A percentile compares a stretch with the other conserved stretches of the same genome.
Evolutionary conservation across 2,113 vertebrate genomes (phyloP).

Genomic region (Dendropsophus ebraccatus): DNA sequence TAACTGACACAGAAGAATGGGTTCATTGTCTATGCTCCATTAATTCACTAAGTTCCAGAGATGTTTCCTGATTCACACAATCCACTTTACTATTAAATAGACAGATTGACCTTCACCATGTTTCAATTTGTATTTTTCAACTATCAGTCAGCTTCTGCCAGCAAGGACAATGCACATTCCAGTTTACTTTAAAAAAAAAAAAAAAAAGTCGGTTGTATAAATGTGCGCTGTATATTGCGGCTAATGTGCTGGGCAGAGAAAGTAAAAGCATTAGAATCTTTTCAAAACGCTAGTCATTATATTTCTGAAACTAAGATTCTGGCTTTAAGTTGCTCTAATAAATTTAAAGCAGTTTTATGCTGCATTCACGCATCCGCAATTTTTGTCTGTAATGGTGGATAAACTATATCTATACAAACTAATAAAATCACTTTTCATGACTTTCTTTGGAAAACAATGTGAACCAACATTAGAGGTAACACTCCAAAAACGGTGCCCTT

Average conservation of each 20-base stretch:
- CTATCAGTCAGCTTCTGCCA: conserved; percentile 36
- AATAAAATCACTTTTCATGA: neutral
- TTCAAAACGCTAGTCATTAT: neutral
- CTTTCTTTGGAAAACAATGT: neutral
- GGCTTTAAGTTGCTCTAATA: neutral
- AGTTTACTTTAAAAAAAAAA: neutral
- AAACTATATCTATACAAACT: too few relatives aligned
- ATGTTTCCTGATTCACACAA: conserved; percentile 50
- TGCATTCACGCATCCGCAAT: too few relatives aligned
- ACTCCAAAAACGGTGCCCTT: conserved; percentile 10
- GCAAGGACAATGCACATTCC: conserved; percentile 28
- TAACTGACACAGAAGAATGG: conserved; percentile 56
- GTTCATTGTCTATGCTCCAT: conserved; percentile 56
- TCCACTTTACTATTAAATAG: conserved; percentile 55
- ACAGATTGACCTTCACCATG: conserved; percentile 51
- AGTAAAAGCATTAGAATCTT: neutral
- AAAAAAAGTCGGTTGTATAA: conserved; percentile 12
- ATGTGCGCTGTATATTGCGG: neutral
- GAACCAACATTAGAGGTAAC: conserved; percentile 6
- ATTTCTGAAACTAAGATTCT: neutral
- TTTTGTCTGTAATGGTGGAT: too few relatives aligned
- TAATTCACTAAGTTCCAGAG: conserved; percentile 53
- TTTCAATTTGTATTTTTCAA: conserved; percentile 35
- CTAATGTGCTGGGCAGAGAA: conserved; percentile 1
- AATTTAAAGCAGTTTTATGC: too few relatives aligned